Evolutionary conservation across 2,888 invertebrate species (phyloP), one percentile per base, ranked within the genome.

Genomic region (Criorhina ranunculi): DNA sequence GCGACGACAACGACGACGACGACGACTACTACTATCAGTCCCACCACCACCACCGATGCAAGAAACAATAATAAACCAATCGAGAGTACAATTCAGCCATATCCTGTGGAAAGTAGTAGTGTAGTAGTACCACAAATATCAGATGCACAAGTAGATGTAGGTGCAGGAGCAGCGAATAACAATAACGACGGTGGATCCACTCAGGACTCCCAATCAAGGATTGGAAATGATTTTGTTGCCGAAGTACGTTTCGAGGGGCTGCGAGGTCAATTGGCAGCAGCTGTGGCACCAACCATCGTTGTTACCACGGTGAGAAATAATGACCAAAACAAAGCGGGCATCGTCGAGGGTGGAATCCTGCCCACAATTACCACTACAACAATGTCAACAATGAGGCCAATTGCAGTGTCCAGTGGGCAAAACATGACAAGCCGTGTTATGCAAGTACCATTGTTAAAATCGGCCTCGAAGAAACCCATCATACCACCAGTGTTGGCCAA

Each of bases 391-490:
- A 57, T 78, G 2, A 51, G 44, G 51, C 44, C 81, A 42, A 55
- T 72, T 15, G 4, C 66, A 29, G 12, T 51, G 7, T 53, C 69
- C 12, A 11, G 15, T 53, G 62, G 49, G 29, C 59, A 75, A 69
- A 79, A 75, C 51, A 62, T 90, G 31, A 90, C 88, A 42, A 90
- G 89, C 40, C 91, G 91, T 67, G 90, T 91, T 66, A 91, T 91
- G 86, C 90, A 90, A 89, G 91, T 90, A 49, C 91, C 90, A 19
- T 66, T 89, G 31, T 86, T 90, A 2, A 91, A 80, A 91, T 92
- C 93, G 49, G 92, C 93, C 5, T 93, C 93, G 91, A 93, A 93
- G 59, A 93, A 93, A 89, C 93, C 93, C 33, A 93, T 93, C 9
- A 90, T 94, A 87, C 90, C 91, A 51, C 91, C 91, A 7, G 90